Evolutionary conservation across 1,140 invertebrate genomes (phyloP).

Genomic region (Phenacoccus solenopsis): DNA sequence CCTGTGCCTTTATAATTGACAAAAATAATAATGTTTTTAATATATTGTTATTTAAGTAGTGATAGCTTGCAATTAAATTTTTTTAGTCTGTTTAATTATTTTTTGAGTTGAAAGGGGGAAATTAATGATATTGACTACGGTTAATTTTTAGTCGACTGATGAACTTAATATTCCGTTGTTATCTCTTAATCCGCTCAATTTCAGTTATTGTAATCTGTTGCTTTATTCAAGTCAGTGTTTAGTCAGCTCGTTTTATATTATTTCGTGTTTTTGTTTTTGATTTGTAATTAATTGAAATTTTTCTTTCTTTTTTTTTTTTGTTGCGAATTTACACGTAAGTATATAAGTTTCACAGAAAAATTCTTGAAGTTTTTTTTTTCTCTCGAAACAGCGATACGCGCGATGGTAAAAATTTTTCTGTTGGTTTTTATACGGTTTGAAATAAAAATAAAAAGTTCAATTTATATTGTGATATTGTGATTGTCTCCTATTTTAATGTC

Average conservation of each 20-base stretch:
- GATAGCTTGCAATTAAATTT: slow-evolving; percentile 3
- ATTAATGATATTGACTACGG: background rate
- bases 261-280: no score
- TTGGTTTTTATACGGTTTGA: background rate
- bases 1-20: background rate
- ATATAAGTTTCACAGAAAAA: no score
- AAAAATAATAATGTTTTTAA: background rate
- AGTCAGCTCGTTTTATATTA: background rate
- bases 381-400: background rate
- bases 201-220: background rate
- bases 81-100: background rate
- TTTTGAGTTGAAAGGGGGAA: background rate
- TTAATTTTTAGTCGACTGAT: slow-evolving; percentile 2
- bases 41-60: background rate
- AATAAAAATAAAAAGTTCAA: slow-evolving; percentile 3
- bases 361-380: no score
- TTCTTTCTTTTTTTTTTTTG: no score
- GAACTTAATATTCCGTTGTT: background rate
- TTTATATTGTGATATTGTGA: background rate
- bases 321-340: no score
- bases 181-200: slow-evolving; percentile 1
- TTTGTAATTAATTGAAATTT: no score
- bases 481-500: background rate
- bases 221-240: background rate
- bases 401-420: background rate